Evolutionary conservation across 2,113 vertebrate species (phyloP).

Genomic region (Boleophthalmus pectinirostris): DNA sequence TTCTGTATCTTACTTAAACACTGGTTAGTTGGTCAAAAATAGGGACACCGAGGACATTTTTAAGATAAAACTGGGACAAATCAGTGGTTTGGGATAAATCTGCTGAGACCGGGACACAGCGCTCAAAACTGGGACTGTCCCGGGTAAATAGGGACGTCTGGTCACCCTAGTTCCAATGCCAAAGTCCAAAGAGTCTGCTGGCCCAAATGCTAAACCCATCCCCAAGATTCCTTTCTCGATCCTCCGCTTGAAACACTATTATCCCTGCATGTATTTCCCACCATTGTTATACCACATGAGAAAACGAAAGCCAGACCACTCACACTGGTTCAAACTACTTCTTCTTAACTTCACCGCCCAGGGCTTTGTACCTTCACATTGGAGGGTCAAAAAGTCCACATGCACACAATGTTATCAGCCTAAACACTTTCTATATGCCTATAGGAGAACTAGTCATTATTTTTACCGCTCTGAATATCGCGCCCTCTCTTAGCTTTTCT

Average conservation of each 20-base stretch:
- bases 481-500: conserved; percentile 80
- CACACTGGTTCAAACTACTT: background rate
- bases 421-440: conserved; percentile 66
- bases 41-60: no score
- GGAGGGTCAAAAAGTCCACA: conserved; percentile 24
- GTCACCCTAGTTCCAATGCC: no score
- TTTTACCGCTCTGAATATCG: conserved; percentile 73
- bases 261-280: background rate
- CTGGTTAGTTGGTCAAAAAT: no score
- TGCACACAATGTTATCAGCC: conserved; percentile 57
- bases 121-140: no score
- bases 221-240: background rate
- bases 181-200: background rate
- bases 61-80: no score
- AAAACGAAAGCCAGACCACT: background rate
- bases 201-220: background rate
- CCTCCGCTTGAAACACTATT: background rate
- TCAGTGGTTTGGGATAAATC: no score
- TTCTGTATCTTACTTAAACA: no score
- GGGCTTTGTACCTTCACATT: conserved; percentile 4
- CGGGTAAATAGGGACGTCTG: no score
- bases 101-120: no score
- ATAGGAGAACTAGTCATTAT: conserved; percentile 47
- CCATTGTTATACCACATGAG: background rate
- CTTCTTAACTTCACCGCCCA: background rate